A percentile compares a stretch with the other conserved stretches of the same genome.
Evolutionary conservation across 1,140 invertebrate species (phyloP).

Genomic region (Berghia stephanieae): DNA sequence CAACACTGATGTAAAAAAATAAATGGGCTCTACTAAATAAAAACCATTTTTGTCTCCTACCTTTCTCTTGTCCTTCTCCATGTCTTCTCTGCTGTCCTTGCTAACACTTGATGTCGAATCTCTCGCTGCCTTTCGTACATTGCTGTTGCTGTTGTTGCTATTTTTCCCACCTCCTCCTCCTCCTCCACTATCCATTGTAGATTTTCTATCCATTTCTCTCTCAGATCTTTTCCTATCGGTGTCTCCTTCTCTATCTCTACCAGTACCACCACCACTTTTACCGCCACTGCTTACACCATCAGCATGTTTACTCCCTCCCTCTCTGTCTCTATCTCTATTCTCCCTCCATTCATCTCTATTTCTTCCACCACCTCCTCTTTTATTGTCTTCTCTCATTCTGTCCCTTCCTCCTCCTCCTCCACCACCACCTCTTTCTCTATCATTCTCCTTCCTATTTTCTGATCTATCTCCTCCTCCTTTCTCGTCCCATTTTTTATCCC

Average conservation of each 20-base stretch:
- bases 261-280: too few relatives aligned
- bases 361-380: background rate
- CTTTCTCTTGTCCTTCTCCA: background rate
- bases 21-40: too few relatives aligned
- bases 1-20: too few relatives aligned
- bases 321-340: too few relatives aligned
- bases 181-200: background rate
- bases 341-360: background rate
- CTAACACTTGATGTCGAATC: background rate
- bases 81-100: background rate
- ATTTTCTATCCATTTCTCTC: background rate
- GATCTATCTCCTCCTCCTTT: background rate
- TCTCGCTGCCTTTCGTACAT: background rate
- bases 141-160: background rate
- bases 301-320: too few relatives aligned
- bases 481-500: background rate
- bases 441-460: background rate
- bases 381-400: background rate
- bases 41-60: too few relatives aligned
- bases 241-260: slow-evolving; percentile 4
- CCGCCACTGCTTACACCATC: too few relatives aligned
- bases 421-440: background rate
- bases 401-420: background rate
- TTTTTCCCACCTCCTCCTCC: slow-evolving; percentile 11
- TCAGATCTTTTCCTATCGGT: background rate